Evolutionary conservation across 2,797 vertebrate species (phyloP).

Genomic region (Protosalanx chinensis): DNA sequence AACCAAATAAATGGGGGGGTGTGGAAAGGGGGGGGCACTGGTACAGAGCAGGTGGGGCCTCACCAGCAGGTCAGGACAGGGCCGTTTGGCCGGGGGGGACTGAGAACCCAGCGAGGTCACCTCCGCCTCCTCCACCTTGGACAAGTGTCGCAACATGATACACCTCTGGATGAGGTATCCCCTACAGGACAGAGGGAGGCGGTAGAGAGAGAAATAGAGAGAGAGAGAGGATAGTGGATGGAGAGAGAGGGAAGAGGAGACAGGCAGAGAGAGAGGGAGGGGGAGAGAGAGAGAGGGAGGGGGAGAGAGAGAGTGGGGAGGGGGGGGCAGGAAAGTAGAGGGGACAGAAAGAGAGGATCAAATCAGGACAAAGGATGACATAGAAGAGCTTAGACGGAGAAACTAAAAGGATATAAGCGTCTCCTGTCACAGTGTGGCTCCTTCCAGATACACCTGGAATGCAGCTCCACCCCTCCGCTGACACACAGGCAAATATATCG

Average conservation of each 20-base stretch:
- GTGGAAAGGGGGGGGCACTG: neutral
- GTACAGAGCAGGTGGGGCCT: slow-evolving; percentile 19
- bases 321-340: no score
- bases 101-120: slow-evolving; percentile 55
- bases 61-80: slow-evolving; percentile 88
- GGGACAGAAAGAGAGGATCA: no score
- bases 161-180: slow-evolving; percentile 76
- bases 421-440: no score
- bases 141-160: slow-evolving; percentile 90
- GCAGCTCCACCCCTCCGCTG: no score
- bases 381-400: no score
- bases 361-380: no score
- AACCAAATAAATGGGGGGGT: neutral
- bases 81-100: slow-evolving; percentile 87
- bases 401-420: no score
- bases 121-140: slow-evolving; percentile 72
- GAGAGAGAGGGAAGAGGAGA: neutral
- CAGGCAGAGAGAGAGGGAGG: neutral
- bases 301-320: neutral
- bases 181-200: slow-evolving; percentile 62
- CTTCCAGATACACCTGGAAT: no score
- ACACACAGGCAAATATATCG: no score
- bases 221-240: neutral
- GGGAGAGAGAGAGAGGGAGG: neutral
- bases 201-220: neutral